Conservation (phyloP, 2,888 invertebrate genomes). For the Teleiodes luculella region DNA sequence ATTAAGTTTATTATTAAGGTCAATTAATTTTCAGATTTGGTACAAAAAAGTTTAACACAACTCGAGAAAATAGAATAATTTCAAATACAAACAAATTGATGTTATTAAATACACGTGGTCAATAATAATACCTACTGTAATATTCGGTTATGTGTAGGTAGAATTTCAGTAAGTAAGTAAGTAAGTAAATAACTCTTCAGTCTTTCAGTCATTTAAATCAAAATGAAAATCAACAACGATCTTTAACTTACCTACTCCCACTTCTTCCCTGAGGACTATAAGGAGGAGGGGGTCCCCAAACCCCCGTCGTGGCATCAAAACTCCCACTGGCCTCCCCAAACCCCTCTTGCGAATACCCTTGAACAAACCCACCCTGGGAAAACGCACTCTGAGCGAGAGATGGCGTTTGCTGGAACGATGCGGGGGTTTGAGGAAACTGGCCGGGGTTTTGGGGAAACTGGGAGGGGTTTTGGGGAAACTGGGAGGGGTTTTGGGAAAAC, state of each 20-base stretch:
- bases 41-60: too few species aligned
- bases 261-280: conserved; percentile 87
- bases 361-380: conserved; percentile 29
- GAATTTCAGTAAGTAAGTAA: too few species aligned
- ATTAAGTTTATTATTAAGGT: too few species aligned
- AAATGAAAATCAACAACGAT: background rate
- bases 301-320: conserved; percentile 78
- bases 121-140: too few species aligned
- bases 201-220: too few species aligned
- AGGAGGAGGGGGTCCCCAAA: conserved; percentile 93
- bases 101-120: too few species aligned
- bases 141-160: too few species aligned
- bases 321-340: conserved; percentile 79
- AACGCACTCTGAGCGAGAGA: conserved; percentile 14
- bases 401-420: conserved; percentile 13
- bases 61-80: too few species aligned
- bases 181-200: too few species aligned
- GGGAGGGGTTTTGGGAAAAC: conserved; percentile 10
- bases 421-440: conserved; percentile 7
- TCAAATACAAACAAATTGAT: too few species aligned
- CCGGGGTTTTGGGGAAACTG: conserved; percentile 13
- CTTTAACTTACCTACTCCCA: conserved; percentile 48
- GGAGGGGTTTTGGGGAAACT: conserved; percentile 14
- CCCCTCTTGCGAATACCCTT: conserved; percentile 52
- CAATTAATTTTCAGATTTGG: too few species aligned